Evolutionary conservation across 2,113 vertebrate genomes (phyloP).

Genomic region (Rhynchopsitta pachyrhyncha): DNA sequence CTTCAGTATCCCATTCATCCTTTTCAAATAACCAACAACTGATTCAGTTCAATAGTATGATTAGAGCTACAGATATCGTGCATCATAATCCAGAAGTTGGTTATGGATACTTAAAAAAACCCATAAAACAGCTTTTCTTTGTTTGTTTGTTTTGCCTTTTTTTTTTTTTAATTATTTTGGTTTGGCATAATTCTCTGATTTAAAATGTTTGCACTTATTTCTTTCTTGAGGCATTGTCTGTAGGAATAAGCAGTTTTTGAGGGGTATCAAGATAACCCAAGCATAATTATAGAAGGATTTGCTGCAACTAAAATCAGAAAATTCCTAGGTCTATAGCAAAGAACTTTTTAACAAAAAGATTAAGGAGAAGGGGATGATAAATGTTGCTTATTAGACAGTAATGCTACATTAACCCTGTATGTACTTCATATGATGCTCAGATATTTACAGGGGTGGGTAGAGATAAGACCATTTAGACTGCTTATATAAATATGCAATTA

Average conservation of each 20-base stretch:
- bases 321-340: not conserved
- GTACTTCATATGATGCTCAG: not conserved
- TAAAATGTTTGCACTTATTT: not conserved
- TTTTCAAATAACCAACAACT: constrained; percentile 20
- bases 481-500: not conserved
- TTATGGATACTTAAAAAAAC: not conserved
- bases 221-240: not conserved
- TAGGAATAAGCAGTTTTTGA: not conserved
- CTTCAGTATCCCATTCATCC: not conserved
- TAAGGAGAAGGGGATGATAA: not conserved
- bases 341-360: not conserved
- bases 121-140: not conserved
- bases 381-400: not conserved
- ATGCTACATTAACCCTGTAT: not conserved
- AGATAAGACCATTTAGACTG: not conserved
- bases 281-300: constrained; percentile 22
- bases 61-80: not conserved
- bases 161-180: not conserved
- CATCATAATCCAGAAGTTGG: not conserved
- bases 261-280: not conserved
- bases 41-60: not conserved
- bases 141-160: not conserved
- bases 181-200: not conserved
- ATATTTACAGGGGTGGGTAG: not conserved
- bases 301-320: not conserved